Evolutionary conservation across 2,888 invertebrate genomes (phyloP).

Genomic region (Callyntrura sp.): DNA sequence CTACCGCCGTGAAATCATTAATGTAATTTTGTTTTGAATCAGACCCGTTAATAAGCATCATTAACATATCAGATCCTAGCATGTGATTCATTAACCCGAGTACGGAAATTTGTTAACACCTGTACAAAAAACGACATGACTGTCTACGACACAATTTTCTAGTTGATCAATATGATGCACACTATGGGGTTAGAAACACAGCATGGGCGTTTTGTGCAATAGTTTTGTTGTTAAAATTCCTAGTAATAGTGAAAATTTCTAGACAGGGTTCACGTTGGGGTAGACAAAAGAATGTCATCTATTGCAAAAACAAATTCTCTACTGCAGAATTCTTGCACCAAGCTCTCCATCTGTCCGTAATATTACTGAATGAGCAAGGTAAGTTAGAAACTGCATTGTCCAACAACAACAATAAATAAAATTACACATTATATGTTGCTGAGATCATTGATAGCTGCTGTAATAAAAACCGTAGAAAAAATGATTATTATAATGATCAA

Average conservation of each 20-base stretch:
- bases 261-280: not conserved
- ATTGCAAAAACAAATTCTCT: not conserved
- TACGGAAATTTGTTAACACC: too few relatives aligned
- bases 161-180: slow-evolving; percentile 13
- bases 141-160: slow-evolving; percentile 27
- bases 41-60: too few relatives aligned
- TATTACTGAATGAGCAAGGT: not conserved
- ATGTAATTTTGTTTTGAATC: too few relatives aligned
- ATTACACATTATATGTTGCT: not conserved
- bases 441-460: not conserved
- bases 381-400: not conserved
- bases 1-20: too few relatives aligned
- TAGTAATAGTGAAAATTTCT: slow-evolving; percentile 5
- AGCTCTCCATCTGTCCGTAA: not conserved
- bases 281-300: slow-evolving; percentile 1
- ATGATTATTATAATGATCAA: not conserved
- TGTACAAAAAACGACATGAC: not conserved
- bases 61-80: too few relatives aligned
- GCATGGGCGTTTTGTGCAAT: not conserved
- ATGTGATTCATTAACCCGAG: too few relatives aligned
- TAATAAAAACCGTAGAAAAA: not conserved
- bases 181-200: slow-evolving; percentile 22
- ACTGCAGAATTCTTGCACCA: not conserved
- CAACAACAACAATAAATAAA: not conserved
- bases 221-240: slow-evolving; percentile 15